A percentile compares a stretch with the other conserved stretches of the same genome.
Conservation (phyloP, 1,140 invertebrate species). For the Diuraphis noxia region DNA sequence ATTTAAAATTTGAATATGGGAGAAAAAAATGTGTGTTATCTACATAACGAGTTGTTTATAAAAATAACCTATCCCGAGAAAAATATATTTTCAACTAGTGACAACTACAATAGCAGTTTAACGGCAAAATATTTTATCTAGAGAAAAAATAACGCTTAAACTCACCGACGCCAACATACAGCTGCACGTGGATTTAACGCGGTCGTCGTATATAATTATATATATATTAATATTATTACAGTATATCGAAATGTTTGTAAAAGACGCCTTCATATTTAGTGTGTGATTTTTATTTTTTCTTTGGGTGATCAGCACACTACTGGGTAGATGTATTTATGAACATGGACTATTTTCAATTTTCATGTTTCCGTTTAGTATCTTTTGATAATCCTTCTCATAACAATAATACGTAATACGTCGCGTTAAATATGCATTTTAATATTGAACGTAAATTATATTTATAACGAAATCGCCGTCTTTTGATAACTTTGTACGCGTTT, state of each 20-base stretch:
- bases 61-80: not conserved
- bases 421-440: no score
- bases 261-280: no score
- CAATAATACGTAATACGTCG: no score
- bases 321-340: not conserved
- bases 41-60: not conserved
- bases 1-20: not conserved
- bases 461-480: not conserved
- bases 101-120: not conserved
- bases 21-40: not conserved
- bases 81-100: not conserved
- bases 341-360: no score
- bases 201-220: no score
- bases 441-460: no score
- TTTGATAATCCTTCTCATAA: not conserved
- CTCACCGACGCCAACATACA: no score
- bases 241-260: no score
- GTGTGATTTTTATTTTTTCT: not conserved
- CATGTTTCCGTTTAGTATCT: not conserved
- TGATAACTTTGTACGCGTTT: not conserved
- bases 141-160: not conserved
- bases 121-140: not conserved
- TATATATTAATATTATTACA: no score
- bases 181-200: no score
- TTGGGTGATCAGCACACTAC: not conserved